These are phyloP conservation scores for Agonum fuliginosum DNA, from an alignment of 2,888 invertebrate species.

Conservation along the genomic window DNA sequence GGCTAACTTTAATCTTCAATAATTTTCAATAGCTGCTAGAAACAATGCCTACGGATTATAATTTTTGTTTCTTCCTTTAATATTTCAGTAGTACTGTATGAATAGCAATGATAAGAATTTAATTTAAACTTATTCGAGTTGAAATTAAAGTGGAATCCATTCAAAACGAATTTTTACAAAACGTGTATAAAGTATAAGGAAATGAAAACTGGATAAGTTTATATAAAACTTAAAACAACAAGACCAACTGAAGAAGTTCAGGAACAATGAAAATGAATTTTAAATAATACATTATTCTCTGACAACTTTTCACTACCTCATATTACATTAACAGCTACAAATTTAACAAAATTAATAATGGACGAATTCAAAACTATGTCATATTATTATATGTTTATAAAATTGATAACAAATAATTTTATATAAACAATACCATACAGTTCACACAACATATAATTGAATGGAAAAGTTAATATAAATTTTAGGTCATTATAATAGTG, in stretches of 20 bases:
- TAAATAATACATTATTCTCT: constrained; percentile 34
- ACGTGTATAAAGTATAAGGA: not conserved
- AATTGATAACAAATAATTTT: not conserved
- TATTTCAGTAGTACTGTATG: no score
- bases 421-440: not conserved
- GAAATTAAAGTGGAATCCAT: not conserved
- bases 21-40: no score
- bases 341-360: constrained; percentile 25
- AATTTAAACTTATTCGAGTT: not conserved
- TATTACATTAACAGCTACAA: constrained; percentile 11
- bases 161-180: constrained; percentile 1
- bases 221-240: constrained; percentile 32
- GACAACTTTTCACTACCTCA: constrained; percentile 32
- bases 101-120: not conserved
- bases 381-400: not conserved
- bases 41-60: no score
- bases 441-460: not conserved
- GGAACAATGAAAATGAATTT: constrained; percentile 41
- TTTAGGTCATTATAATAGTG: no score
- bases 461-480: no score
- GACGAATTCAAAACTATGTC: not conserved
- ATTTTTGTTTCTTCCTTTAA: no score
- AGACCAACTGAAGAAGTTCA: constrained; percentile 1
- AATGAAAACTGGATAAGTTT: constrained; percentile 35
- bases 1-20: no score